phyloP scores from a whole-genome alignment of 2,888 invertebrate species.

The Eugnorisma glareosa region DNA sequence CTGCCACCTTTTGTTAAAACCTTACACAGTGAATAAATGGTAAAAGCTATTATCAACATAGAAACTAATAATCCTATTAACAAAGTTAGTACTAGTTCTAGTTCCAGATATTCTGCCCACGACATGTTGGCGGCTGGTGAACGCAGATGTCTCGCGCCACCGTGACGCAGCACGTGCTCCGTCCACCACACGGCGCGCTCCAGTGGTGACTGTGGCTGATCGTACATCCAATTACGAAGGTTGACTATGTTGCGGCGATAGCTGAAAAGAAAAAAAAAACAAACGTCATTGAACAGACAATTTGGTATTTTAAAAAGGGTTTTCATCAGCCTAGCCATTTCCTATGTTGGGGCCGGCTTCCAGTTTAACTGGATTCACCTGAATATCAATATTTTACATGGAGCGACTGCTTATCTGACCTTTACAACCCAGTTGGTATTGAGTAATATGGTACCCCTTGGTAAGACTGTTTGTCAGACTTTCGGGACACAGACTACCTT shows the following conservation, averaged over 20 bases:
- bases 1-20: neutral
- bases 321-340: neutral
- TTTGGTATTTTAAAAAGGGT: neutral
- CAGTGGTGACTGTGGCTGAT: slow-evolving; percentile 33
- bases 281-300: neutral
- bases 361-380: too few relatives aligned
- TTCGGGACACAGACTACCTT: neutral
- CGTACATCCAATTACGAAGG: slow-evolving; percentile 25
- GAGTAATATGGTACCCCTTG: too few relatives aligned
- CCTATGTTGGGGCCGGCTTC: too few relatives aligned
- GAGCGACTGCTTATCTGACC: too few relatives aligned
- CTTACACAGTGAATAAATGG: slow-evolving; percentile 11
- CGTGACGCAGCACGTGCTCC: slow-evolving; percentile 77
- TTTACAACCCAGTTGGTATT: too few relatives aligned
- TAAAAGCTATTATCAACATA: neutral
- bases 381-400: too few relatives aligned
- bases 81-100: slow-evolving; percentile 64
- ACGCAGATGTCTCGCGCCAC: slow-evolving; percentile 53
- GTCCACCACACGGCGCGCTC: slow-evolving; percentile 74
- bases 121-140: neutral
- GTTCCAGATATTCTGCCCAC: neutral
- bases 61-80: slow-evolving; percentile 6
- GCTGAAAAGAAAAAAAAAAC: slow-evolving; percentile 13
- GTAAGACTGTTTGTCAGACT: too few relatives aligned
- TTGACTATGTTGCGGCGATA: slow-evolving; percentile 34